Evolutionary conservation across 2,797 vertebrate genomes (phyloP).

Genomic region (Brachyalestes nurse): DNA sequence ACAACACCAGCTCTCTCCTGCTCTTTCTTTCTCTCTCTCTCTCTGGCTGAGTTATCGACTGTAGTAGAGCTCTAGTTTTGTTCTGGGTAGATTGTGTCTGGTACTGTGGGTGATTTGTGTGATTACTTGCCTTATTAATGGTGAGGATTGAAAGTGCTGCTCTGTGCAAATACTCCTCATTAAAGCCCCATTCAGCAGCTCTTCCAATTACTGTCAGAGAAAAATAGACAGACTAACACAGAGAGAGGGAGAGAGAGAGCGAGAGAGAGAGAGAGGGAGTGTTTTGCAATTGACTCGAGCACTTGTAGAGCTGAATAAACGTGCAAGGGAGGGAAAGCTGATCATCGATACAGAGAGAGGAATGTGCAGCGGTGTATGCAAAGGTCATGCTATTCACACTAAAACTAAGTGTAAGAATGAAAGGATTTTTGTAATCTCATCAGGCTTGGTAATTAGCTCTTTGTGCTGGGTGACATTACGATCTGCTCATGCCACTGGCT

Average conservation of each 20-base stretch:
- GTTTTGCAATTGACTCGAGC: neutral
- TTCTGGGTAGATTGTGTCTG: slow-evolving; percentile 29
- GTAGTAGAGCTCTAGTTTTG: slow-evolving; percentile 57
- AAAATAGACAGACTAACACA: slow-evolving; percentile 12
- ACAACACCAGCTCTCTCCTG: neutral
- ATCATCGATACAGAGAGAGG: slow-evolving; percentile 8
- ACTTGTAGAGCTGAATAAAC: slow-evolving; percentile 24
- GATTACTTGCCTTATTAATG: slow-evolving; percentile 49
- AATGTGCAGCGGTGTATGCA: slow-evolving; percentile 16
- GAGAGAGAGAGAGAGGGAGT: slow-evolving; percentile 13
- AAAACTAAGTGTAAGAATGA: slow-evolving; percentile 30
- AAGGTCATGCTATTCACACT: slow-evolving; percentile 42
- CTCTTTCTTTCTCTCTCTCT: neutral
- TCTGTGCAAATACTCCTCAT: slow-evolving; percentile 45
- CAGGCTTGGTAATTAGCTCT: slow-evolving; percentile 21
- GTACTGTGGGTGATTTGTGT: slow-evolving; percentile 38
- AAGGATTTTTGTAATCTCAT: slow-evolving; percentile 19
- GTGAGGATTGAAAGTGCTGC: slow-evolving; percentile 33
- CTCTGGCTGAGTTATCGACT: slow-evolving; percentile 32
- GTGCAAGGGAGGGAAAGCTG: neutral
- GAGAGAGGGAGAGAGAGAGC: slow-evolving; percentile 15
- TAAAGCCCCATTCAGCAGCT: slow-evolving; percentile 47
- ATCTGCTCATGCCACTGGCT: slow-evolving; percentile 53
- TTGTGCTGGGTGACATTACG: slow-evolving; percentile 19
- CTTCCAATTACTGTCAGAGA: slow-evolving; percentile 29